Conservation (phyloP, 1,140 invertebrate species). For the Episyrphus balteatus region DNA sequence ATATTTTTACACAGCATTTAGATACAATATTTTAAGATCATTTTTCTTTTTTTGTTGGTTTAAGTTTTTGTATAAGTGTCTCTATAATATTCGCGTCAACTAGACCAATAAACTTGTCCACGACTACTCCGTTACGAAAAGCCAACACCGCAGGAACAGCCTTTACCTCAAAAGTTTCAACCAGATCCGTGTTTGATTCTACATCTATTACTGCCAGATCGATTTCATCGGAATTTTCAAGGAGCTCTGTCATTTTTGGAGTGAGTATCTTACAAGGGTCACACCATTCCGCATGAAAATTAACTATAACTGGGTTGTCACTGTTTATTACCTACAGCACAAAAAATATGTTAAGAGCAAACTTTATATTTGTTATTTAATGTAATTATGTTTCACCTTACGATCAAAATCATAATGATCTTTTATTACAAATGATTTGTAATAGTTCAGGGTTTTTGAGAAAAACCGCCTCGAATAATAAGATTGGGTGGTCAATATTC, state of each 20-base stretch:
- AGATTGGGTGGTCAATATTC: too few species aligned
- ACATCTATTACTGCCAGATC: slow-evolving; percentile 87
- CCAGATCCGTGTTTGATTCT: slow-evolving; percentile 70
- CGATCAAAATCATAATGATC: slow-evolving; percentile 36
- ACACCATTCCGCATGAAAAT: slow-evolving; percentile 87
- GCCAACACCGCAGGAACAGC: slow-evolving; percentile 86
- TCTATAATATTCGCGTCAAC: slow-evolving; percentile 76
- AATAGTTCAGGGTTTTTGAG: slow-evolving; percentile 18
- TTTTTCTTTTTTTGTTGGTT: slow-evolving; percentile 5
- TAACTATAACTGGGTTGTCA: slow-evolving; percentile 69
- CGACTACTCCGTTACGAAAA: slow-evolving; percentile 74
- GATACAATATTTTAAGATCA: too few species aligned
- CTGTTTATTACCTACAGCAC: slow-evolving; percentile 68
- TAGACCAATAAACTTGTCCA: slow-evolving; percentile 87
- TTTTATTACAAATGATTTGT: slow-evolving; percentile 28
- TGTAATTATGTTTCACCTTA: slow-evolving; percentile 20
- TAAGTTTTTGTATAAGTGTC: slow-evolving; percentile 66
- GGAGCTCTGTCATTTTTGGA: slow-evolving; percentile 73
- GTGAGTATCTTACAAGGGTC: slow-evolving; percentile 92
- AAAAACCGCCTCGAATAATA: too few species aligned
- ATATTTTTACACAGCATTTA: too few species aligned
- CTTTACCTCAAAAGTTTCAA: slow-evolving; percentile 73
- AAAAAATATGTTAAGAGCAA: neutral
- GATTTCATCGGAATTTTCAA: slow-evolving; percentile 64
- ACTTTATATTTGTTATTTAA: neutral